phyloP scores from a whole-genome alignment of 2,113 vertebrate genomes.

The Saimiri boliviensis region DNA sequence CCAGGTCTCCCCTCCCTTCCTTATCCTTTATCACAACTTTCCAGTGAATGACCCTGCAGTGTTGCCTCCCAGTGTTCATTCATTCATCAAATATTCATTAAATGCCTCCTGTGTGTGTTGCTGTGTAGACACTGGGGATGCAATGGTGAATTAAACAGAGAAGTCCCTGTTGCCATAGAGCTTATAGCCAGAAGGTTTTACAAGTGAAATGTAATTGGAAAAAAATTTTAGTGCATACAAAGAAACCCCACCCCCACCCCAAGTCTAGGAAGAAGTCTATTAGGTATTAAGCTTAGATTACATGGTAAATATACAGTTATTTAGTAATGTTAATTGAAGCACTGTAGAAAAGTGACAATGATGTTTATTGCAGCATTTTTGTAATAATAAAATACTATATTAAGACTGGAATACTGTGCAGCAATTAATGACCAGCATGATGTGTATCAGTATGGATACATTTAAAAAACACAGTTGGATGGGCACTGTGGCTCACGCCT shows the following conservation, averaged over 20 bases:
- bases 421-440: background rate
- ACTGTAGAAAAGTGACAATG: background rate
- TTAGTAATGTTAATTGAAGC: background rate
- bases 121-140: background rate
- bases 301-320: background rate
- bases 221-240: background rate
- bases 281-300: background rate
- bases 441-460: background rate
- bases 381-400: conserved; percentile 22
- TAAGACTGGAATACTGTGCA: background rate
- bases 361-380: background rate
- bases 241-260: background rate
- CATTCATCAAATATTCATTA: background rate
- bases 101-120: background rate
- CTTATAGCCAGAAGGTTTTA: background rate
- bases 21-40: background rate
- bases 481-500: no score
- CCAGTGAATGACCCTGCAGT: background rate
- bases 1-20: background rate
- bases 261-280: conserved; percentile 4
- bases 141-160: background rate
- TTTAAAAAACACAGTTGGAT: background rate
- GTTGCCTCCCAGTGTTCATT: background rate
- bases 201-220: background rate
- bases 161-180: background rate